Base-by-base conservation (phyloP, 2,888 invertebrate genomes). In the Macrosoma leucophasiata region DNA sequence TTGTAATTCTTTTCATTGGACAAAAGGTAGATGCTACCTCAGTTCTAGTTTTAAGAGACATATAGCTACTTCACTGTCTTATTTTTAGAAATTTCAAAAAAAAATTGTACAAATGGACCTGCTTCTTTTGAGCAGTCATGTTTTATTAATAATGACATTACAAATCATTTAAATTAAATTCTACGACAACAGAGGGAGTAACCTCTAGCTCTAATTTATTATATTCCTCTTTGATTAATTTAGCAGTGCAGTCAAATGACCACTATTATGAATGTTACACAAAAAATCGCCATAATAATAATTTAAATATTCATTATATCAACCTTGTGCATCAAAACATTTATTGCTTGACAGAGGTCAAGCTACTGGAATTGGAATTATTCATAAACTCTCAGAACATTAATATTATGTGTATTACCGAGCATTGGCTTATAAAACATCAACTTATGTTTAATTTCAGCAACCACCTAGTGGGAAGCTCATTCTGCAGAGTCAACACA, bases 381-480 rank as follows among this genome's bases (percentile, higher is more conserved):
- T 17, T 5, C 7, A 17, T 17, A 6, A 17, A 17, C 17, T 17
- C 17, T 5, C 7, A 5, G 4, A 17, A 17, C 7, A 17, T 17
- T 17, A 6, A 17, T 7, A 17, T 17, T 17, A 17, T 17, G 4
- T 17, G 17, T 17, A 17, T 17, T 5, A 27, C 10, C 15, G 5
- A 27, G 11, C 17, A 27, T 17, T 26, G 26, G 26, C 15, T 26
- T 1, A 13, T 8, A 8, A 12, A 8, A 9, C 9, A 28, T 9
- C 6, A 28, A n/a, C 11, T 28, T 9, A 28, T 28, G 19, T 12
- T 28, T 3, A 28, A 28, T 18, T 28, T 28, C 12, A 19, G 18
- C 23, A 30, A 30, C 13, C 30, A 23, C 30, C 10, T 15, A 19
- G 22, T 23, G 10, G 23, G 30, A 15, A 30, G 30, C 8, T 30